Base-by-base conservation (phyloP, 1,140 invertebrate species). In the Zaprionus nigranus region DNA sequence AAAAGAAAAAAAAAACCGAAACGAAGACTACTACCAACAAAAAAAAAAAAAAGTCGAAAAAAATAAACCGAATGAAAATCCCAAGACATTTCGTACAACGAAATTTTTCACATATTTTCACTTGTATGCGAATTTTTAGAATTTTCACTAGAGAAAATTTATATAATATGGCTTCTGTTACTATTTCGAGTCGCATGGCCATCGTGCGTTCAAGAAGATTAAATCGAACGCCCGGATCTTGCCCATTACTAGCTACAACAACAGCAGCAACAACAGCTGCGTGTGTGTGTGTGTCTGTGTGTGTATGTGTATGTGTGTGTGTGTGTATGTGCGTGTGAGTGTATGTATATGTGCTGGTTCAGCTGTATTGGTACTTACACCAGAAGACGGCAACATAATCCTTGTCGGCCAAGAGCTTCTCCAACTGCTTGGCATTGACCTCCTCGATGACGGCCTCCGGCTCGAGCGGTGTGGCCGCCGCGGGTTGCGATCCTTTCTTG, bases 351-450 rank as follows among this genome's bases (percentile, higher is more conserved):
- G 17, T 13, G 22, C 7, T 6, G 17, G 20, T 20, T 34, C 36
- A 38, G 46, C 30, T 57, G 40, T 66, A 49, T 24, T 51, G 11
- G 20, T 60, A 92, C 97, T 98, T 97, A 98, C 97, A 98, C 97
- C 97, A 98, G 94, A 97, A 98, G 91, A 98, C 97, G 90, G 97
- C 97, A 91, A 98, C 97, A 94, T 97, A 98, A 94, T 98, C 97
- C 94, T 97, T 97, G 81, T 97, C 96, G 92, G 96, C 95, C 87
- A 98, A 95, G 70, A 98, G 94, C 91, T 96, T 95, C 92, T 98
- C 97, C 93, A 98, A 95, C 94, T 98, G 97, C 93, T 98, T 98
- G 91, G 96, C 95, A 93, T 96, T 97, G 93, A 98, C 97, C 94
- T 98, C 97, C 94, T 98, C 97, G 93, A 98, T 98, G 84, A 97